Percentiles rank a stretch among this genome's conserved stretches.
Evolutionary conservation across 2,113 vertebrate genomes (phyloP).

Genomic region (Nanorana parkeri): DNA sequence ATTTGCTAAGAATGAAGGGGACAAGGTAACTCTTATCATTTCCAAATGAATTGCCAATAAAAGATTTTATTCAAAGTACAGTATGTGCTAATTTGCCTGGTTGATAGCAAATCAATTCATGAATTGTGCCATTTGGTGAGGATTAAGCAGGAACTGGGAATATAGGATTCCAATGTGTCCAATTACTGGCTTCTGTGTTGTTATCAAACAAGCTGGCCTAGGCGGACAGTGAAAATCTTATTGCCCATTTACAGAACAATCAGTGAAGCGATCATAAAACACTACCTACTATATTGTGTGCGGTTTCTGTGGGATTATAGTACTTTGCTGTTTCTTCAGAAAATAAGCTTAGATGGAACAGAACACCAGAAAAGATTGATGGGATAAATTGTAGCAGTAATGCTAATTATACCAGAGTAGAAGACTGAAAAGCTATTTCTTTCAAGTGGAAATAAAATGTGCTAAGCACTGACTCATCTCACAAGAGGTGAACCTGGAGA

Average conservation of each 20-base stretch:
- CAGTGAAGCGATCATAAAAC: neutral
- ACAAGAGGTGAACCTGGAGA: slow-evolving; percentile 9
- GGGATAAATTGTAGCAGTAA: slow-evolving; percentile 24
- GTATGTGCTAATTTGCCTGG: no score
- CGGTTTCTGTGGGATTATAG: neutral
- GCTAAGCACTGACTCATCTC: slow-evolving; percentile 34
- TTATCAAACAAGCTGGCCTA: no score
- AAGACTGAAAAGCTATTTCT: slow-evolving; percentile 37
- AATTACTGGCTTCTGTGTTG: no score
- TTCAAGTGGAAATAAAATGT: slow-evolving; percentile 44
- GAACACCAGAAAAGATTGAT: slow-evolving; percentile 42
- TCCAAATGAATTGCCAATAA: no score
- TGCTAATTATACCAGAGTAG: slow-evolving; percentile 42
- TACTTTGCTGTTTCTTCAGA: slow-evolving; percentile 28
- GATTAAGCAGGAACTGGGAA: no score
- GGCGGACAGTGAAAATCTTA: no score
- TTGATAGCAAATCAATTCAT: no score
- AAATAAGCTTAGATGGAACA: slow-evolving; percentile 13
- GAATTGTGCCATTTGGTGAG: no score
- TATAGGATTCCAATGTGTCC: no score
- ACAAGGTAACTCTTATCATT: no score
- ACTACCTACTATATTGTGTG: slow-evolving; percentile 3
- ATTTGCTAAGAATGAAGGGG: no score
- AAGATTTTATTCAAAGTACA: no score
- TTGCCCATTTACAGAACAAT: neutral